Percentiles rank a stretch among this genome's conserved stretches.
Conservation (phyloP, 2,797 vertebrate species). For the Luscinia megarhynchos region DNA sequence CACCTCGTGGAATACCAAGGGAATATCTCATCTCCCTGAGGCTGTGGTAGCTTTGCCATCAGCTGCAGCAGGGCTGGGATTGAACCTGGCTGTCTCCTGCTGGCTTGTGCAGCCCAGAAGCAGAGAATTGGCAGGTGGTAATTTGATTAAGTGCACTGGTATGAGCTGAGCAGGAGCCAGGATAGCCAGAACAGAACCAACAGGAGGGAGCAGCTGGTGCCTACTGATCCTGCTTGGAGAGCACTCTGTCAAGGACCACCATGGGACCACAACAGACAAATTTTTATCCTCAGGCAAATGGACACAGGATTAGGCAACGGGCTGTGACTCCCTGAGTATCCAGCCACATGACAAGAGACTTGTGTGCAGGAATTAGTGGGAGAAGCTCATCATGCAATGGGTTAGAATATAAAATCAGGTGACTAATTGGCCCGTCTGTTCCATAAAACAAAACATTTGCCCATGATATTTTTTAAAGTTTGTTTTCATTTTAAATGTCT, state of each 20-base stretch:
- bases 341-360: background rate
- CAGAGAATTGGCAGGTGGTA: background rate
- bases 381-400: background rate
- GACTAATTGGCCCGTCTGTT: background rate
- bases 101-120: background rate
- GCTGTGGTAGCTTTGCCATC: background rate
- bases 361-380: background rate
- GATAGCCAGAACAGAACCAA: background rate
- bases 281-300: background rate
- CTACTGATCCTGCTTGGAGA: background rate
- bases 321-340: background rate
- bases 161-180: constrained; percentile 28
- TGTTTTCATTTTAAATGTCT: background rate
- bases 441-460: background rate
- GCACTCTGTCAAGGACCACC: background rate
- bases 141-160: background rate
- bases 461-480: background rate
- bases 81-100: background rate
- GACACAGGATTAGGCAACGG: background rate
- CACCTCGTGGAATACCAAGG: accelerated
- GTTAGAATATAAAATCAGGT: background rate
- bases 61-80: background rate
- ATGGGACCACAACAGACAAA: background rate
- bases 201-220: constrained; percentile 29
- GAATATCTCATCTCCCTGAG: background rate